These are phyloP conservation scores for Matsumurasca onukii DNA, from an alignment of 1,140 invertebrate genomes.

Conservation along the genomic window DNA sequence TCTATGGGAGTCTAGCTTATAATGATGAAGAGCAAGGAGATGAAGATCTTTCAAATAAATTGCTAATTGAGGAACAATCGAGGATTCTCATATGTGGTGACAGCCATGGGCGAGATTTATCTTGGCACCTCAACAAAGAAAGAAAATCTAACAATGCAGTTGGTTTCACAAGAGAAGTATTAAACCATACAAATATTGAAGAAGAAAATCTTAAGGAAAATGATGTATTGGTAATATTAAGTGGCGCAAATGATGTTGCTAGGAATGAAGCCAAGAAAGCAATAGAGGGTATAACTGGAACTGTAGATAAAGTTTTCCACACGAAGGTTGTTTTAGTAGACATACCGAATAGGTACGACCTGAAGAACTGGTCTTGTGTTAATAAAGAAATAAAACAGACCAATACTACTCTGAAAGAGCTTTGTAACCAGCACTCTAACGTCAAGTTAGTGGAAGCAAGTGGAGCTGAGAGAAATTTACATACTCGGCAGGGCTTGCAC, in stretches of 20 bases:
- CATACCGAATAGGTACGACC: not conserved
- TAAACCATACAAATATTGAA: not conserved
- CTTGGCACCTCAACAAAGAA: not conserved
- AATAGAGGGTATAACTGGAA: not conserved
- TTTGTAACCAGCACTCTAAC: no score
- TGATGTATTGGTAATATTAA: not conserved
- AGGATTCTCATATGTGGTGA: conserved; percentile 4
- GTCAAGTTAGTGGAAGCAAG: no score
- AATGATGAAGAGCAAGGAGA: no score
- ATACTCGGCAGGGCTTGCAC: no score
- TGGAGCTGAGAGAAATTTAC: no score
- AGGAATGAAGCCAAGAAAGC: conserved; percentile 1
- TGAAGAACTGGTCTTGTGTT: no score
- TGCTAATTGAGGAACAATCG: no score
- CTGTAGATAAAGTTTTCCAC: not conserved
- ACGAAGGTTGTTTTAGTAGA: conserved; percentile 12
- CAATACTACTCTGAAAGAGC: no score
- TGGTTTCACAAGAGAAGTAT: not conserved
- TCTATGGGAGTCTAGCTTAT: no score
- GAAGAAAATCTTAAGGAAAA: conserved; percentile 9
- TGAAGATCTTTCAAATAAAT: no score
- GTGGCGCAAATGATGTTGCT: conserved; percentile 4
- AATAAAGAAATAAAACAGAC: no score
- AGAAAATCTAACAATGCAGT: not conserved
- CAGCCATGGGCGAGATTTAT: conserved; percentile 9